These are phyloP conservation scores for Diploptera punctata DNA, from an alignment of 2,888 invertebrate genomes.

Conservation along the genomic window DNA sequence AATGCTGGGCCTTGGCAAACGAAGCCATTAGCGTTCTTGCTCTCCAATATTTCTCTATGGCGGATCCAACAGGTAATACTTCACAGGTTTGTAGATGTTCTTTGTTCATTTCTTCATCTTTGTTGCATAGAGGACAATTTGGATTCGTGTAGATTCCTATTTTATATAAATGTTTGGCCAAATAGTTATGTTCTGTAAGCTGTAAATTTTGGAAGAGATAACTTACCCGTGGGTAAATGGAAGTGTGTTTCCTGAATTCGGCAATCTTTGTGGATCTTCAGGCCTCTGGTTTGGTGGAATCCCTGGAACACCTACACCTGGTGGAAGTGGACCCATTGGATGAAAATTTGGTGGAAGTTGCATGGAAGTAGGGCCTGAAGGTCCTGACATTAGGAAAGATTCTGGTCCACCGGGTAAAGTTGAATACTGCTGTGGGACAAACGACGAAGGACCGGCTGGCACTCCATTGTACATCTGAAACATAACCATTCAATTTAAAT, in stretches of 20 bases:
- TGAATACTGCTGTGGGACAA: slow-evolving; percentile 15
- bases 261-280: slow-evolving; percentile 16
- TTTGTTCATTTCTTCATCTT: too few species aligned
- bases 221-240: slow-evolving; percentile 7
- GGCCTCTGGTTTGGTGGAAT: background rate
- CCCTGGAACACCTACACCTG: slow-evolving; percentile 6
- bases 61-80: too few species aligned
- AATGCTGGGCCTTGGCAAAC: too few species aligned
- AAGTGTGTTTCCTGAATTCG: background rate
- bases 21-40: too few species aligned
- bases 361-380: slow-evolving; percentile 32
- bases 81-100: too few species aligned
- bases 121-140: too few species aligned
- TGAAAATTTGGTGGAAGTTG: slow-evolving; percentile 31
- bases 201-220: too few species aligned
- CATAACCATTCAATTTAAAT: too few species aligned
- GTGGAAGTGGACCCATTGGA: slow-evolving; percentile 20
- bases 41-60: too few species aligned
- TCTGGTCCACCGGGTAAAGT: slow-evolving; percentile 26
- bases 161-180: too few species aligned
- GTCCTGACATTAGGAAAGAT: slow-evolving; percentile 29
- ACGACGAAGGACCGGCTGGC: slow-evolving; percentile 7
- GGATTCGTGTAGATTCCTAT: too few species aligned
- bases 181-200: too few species aligned
- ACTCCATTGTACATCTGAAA: slow-evolving; percentile 37